Percentiles rank a stretch among this genome's conserved stretches.
Evolutionary conservation across 2,888 invertebrate species (phyloP).

Genomic region (Callyntrura guangdongensis): DNA sequence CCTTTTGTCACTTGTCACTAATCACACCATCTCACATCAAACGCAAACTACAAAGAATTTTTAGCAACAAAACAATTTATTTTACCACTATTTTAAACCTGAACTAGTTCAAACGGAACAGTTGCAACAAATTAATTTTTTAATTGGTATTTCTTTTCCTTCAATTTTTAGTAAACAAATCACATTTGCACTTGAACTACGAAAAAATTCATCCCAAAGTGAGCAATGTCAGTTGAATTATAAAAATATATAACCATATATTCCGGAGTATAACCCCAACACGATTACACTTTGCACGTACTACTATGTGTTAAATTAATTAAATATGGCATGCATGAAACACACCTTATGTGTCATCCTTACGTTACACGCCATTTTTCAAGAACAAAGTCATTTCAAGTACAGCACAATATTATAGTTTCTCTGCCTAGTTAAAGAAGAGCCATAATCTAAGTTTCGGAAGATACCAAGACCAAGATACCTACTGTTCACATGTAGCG

Average conservation of each 20-base stretch:
- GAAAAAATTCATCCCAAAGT: not conserved
- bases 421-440: not conserved
- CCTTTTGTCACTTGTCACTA: not conserved
- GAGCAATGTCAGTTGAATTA: not conserved
- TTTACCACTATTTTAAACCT: no score
- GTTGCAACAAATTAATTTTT: no score
- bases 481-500: conserved; percentile 41
- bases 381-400: conserved; percentile 58
- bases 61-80: no score
- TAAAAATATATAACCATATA: not conserved
- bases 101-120: no score
- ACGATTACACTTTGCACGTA: not conserved
- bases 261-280: not conserved
- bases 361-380: conserved; percentile 13
- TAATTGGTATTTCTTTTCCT: no score
- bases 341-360: conserved; percentile 53
- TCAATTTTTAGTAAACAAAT: no score
- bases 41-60: no score
- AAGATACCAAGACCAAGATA: conserved; percentile 9
- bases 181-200: no score
- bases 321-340: conserved; percentile 20
- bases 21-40: no score
- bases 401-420: conserved; percentile 41
- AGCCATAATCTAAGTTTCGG: conserved; percentile 6
- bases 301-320: conserved; percentile 8